phyloP scores from a whole-genome alignment of 1,140 invertebrate species.

The Cecropterus lyciades region DNA sequence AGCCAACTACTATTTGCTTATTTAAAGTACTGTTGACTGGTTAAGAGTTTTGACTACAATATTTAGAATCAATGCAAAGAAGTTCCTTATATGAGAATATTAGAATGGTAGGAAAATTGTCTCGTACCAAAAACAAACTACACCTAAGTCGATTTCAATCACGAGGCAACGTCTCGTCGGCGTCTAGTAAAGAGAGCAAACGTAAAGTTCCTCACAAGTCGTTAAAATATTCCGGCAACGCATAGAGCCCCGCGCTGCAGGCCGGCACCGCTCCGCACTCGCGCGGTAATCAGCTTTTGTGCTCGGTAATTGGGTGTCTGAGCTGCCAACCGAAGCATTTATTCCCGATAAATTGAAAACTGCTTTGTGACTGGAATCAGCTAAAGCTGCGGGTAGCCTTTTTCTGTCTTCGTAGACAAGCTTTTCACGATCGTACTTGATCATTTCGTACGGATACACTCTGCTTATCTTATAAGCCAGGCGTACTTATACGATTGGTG shows the following conservation, averaged over 20 bases:
- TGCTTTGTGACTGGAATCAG: constrained; percentile 76
- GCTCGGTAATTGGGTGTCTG: constrained; percentile 82
- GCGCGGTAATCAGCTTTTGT: constrained; percentile 82
- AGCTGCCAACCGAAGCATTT: constrained; percentile 82
- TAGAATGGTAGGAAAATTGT: too few relatives aligned
- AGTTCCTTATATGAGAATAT: too few relatives aligned
- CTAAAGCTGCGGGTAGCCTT: constrained; percentile 60
- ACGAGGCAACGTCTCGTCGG: not conserved
- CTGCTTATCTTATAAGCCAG: not conserved
- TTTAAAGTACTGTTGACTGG: too few relatives aligned
- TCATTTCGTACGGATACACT: constrained; percentile 26
- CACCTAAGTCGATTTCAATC: not conserved
- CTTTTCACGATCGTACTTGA: constrained; percentile 22
- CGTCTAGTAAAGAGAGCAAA: not conserved
- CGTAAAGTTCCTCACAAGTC: constrained; percentile 62
- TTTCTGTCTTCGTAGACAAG: constrained; percentile 38
- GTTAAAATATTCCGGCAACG: constrained; percentile 67
- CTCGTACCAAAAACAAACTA: not conserved
- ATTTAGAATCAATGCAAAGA: too few relatives aligned
- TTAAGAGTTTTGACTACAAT: too few relatives aligned
- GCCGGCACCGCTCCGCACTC: constrained; percentile 57
- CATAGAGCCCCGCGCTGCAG: constrained; percentile 42
- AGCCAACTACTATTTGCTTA: too few relatives aligned
- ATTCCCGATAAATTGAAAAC: constrained; percentile 82
- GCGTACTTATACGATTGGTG: too few relatives aligned